These are phyloP conservation scores for Centrocercus urophasianus DNA, from an alignment of 2,113 vertebrate species.

Conservation along the genomic window DNA sequence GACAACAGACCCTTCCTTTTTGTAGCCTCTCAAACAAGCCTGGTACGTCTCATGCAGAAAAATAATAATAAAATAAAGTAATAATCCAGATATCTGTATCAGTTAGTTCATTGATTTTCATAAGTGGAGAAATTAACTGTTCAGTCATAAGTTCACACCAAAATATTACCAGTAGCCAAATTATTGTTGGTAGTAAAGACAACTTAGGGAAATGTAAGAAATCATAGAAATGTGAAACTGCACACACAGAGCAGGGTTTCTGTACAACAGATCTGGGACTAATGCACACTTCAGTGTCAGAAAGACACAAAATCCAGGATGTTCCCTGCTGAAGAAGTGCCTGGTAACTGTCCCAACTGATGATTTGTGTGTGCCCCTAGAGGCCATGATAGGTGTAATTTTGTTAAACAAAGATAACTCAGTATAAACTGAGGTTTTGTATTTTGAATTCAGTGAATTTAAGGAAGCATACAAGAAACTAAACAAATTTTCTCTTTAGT, in stretches of 20 bases:
- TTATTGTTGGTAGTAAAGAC: not conserved
- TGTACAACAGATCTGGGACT: not conserved
- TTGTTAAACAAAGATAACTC: not conserved
- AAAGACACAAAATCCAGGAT: not conserved
- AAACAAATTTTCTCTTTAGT: not conserved
- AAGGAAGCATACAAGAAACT: not conserved
- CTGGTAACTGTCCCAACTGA: not conserved
- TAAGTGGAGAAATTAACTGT: not conserved
- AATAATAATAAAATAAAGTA: not conserved
- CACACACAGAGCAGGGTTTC: not conserved
- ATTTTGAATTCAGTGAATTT: not conserved
- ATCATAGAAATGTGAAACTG: not conserved
- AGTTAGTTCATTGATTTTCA: not conserved
- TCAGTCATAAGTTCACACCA: not conserved
- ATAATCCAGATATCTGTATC: not conserved
- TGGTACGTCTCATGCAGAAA: not conserved
- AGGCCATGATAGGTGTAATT: not conserved
- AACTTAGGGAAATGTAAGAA: not conserved
- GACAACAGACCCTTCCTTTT: too few relatives aligned
- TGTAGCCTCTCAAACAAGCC: not conserved
- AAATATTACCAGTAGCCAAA: not conserved
- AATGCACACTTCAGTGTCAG: fast-evolving
- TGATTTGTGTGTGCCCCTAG: not conserved
- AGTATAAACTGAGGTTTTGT: not conserved
- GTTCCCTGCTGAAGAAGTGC: not conserved